These are phyloP conservation scores for Tetropium fuscum DNA, from an alignment of 2,888 invertebrate species.

Conservation along the genomic window DNA sequence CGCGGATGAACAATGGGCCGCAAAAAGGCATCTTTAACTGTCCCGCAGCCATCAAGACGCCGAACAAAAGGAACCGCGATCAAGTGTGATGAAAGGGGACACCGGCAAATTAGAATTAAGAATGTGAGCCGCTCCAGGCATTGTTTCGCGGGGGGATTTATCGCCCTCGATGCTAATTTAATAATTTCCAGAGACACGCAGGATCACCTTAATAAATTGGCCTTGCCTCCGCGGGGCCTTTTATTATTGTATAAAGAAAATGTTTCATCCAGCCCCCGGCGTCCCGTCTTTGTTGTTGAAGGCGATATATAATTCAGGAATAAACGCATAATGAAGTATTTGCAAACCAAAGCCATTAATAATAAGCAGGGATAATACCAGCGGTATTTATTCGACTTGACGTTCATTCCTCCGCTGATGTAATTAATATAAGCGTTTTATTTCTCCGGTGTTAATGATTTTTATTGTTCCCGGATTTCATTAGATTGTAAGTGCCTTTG, in stretches of 20 bases:
- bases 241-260: constrained; percentile 33
- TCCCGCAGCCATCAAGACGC: constrained; percentile 28
- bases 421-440: constrained; percentile 7
- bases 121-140: constrained; percentile 42
- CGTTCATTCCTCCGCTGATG: background rate
- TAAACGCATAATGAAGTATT: constrained; percentile 44
- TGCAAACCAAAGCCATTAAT: constrained; percentile 45
- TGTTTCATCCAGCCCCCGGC: constrained; percentile 32
- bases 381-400: constrained; percentile 8
- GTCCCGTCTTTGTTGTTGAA: constrained; percentile 34
- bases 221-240: constrained; percentile 34
- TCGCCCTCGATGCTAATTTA: constrained; percentile 45
- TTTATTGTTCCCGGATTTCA: background rate
- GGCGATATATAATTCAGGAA: constrained; percentile 39
- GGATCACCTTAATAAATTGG: constrained; percentile 46
- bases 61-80: constrained; percentile 41
- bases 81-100: constrained; percentile 50
- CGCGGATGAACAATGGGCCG: constrained; percentile 33
- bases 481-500: background rate
- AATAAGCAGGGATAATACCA: constrained; percentile 32
- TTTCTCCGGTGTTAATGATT: constrained; percentile 5
- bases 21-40: constrained; percentile 39
- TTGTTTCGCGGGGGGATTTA: constrained; percentile 47
- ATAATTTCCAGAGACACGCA: constrained; percentile 42
- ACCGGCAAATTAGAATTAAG: constrained; percentile 49